Base-by-base conservation (phyloP, 37 sponge, comb jelly and placozoan genomes). In the Lycopodina hypogea region DNA sequence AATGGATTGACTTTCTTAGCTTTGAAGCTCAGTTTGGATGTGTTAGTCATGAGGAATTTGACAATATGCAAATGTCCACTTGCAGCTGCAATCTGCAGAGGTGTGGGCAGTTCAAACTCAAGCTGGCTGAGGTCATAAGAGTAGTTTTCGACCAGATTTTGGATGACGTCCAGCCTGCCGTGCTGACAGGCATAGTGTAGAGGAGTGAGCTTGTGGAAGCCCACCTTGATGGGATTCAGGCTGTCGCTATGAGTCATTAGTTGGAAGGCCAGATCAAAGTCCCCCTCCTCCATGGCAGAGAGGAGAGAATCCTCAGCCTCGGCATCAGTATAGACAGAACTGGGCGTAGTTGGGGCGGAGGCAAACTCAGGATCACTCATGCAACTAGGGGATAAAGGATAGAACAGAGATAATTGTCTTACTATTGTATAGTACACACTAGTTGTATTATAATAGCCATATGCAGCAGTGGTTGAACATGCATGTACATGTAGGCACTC, bases 141-240 rank as follows among this genome's bases (percentile, higher is more conserved):
- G 26, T 76, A 37, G 1, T 76, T 22, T 38, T 1, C 18, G 42
- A 76, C 62, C 1, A 76, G 62, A 9, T 34, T 38, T 40, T 76
- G 62, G 15, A 76, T 41, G 23, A 76, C 56, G 21, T 76, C 76
- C 19, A 76, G 26, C 2, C 76, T 62, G 11, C 76, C 76, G 6
- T 76, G 76, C 42, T 60, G 62, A 59, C 76, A 76, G 24, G 76
- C 76, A 60, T 76, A 76, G 62, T 76, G 76, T 38, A 76, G 36
- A 3, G 76, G 76, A 40, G 76, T 76, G 48, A 78, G 56, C 24
- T 78, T 68, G 7, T 68, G 53, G 38, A 56, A 53, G 19, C 79
- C 79, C 35, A 78, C 23, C 35, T 39, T 30, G 8, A 55, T 11
- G 3, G 56, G 56, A 38, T 14, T 39, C 35, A 34, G 1, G 56